Evolutionary conservation across 1,140 invertebrate genomes (phyloP).

Genomic region (Varroa destructor): DNA sequence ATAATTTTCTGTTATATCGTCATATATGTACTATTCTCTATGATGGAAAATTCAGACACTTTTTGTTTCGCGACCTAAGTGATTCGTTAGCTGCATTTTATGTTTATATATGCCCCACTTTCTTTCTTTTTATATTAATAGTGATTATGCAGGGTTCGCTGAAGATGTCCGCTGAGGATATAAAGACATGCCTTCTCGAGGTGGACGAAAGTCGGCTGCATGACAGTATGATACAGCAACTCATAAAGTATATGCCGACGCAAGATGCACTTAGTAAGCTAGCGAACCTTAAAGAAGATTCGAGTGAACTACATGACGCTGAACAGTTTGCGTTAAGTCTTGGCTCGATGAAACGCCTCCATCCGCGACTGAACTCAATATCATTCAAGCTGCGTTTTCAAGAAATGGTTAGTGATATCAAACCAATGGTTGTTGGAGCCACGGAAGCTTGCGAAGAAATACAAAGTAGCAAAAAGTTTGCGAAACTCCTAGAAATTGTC

Average conservation of each 20-base stretch:
- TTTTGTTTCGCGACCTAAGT: too few species aligned
- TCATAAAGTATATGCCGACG: constrained; percentile 65
- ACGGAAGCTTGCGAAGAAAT: constrained; percentile 92
- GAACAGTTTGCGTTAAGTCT: constrained; percentile 87
- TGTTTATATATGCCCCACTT: background rate
- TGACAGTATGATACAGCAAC: constrained; percentile 42
- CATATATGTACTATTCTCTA: background rate
- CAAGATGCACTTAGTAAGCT: constrained; percentile 73
- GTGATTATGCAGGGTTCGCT: constrained; percentile 72
- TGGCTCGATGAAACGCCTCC: constrained; percentile 66
- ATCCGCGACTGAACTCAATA: constrained; percentile 71
- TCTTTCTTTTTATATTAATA: constrained; percentile 34
- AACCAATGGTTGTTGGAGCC: constrained; percentile 83
- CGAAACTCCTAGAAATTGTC: constrained; percentile 72
- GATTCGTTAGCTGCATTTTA: background rate
- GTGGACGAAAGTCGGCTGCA: constrained; percentile 72
- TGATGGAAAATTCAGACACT: too few species aligned
- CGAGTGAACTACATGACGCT: constrained; percentile 67
- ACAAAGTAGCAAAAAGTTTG: constrained; percentile 72
- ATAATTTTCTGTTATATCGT: background rate
- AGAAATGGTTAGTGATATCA: constrained; percentile 73
- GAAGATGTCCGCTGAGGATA: constrained; percentile 72
- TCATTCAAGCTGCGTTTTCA: constrained; percentile 72
- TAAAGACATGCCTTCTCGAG: constrained; percentile 63
- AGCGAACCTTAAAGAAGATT: constrained; percentile 59